These are phyloP conservation scores for Mus spretus DNA, from an alignment of 2,797 vertebrate genomes.

Conservation along the genomic window DNA sequence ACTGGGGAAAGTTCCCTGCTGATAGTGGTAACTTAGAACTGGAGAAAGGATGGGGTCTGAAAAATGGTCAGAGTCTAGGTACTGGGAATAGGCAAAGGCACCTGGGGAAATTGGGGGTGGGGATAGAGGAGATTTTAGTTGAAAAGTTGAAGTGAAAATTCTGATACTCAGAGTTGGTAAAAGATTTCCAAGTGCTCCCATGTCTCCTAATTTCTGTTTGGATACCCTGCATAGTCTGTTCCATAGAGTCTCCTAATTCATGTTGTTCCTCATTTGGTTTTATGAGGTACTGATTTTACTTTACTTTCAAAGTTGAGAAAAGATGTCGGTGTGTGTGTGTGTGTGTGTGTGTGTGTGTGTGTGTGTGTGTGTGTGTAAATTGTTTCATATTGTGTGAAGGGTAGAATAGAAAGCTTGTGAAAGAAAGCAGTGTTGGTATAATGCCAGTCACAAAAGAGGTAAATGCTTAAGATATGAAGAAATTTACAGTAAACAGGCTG, in stretches of 20 bases:
- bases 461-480: neutral
- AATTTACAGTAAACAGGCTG: constrained; percentile 48
- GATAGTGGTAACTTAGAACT: neutral
- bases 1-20: constrained; percentile 5
- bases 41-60: neutral
- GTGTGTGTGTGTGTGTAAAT: neutral
- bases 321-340: neutral
- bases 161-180: neutral
- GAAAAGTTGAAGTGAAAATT: constrained; percentile 37
- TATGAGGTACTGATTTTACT: neutral
- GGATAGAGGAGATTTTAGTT: neutral
- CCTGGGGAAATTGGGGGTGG: neutral
- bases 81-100: neutral
- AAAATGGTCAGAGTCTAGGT: neutral
- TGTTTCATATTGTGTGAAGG: constrained; percentile 1
- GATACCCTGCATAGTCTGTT: neutral
- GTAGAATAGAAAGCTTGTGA: neutral
- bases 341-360: neutral
- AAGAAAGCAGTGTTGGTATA: neutral
- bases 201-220: neutral
- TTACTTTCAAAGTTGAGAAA: neutral
- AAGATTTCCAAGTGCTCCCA: neutral
- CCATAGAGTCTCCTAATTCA: neutral
- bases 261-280: neutral
- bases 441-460: neutral